Conservation (phyloP, 1,140 invertebrate species). For the Psix sp. region DNA sequence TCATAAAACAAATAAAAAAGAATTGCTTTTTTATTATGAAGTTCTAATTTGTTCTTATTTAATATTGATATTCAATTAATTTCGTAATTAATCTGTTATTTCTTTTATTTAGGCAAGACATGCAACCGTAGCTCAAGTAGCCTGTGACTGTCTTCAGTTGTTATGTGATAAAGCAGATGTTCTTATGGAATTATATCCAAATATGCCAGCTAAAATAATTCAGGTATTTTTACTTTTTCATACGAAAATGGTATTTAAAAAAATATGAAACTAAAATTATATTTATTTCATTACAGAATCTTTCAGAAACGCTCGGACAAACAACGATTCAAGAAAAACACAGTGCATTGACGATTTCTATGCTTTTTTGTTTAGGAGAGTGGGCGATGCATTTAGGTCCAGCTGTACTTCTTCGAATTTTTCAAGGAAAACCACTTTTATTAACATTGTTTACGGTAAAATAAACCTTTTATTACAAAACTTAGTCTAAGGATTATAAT, state of each 20-base stretch:
- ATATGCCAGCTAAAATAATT: constrained; percentile 86
- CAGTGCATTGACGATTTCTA: constrained; percentile 84
- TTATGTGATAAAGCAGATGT: constrained; percentile 88
- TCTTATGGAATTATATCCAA: constrained; percentile 86
- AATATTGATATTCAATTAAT: not conserved
- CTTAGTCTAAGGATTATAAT: not conserved
- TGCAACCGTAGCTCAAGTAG: constrained; percentile 90
- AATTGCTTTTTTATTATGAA: constrained; percentile 7
- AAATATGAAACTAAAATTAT: constrained; percentile 10
- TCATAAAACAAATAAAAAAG: too few relatives aligned
- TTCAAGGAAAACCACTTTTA: constrained; percentile 78
- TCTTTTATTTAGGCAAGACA: constrained; percentile 83
- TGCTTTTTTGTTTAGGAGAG: constrained; percentile 93
- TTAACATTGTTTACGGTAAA: constrained; percentile 81
- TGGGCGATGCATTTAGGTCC: constrained; percentile 90
- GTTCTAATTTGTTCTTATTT: too few relatives aligned
- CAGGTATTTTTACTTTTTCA: constrained; percentile 79
- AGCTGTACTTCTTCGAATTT: constrained; percentile 71
- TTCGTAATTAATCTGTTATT: not conserved
- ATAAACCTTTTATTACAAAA: constrained; percentile 6
- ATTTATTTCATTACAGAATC: constrained; percentile 71
- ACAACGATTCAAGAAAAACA: constrained; percentile 77
- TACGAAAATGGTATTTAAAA: too few relatives aligned
- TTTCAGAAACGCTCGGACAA: constrained; percentile 79
- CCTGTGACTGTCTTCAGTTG: constrained; percentile 88